These are phyloP conservation scores for Haplotaxodon microlepis DNA, from an alignment of 2,113 vertebrate genomes.

Conservation along the genomic window DNA sequence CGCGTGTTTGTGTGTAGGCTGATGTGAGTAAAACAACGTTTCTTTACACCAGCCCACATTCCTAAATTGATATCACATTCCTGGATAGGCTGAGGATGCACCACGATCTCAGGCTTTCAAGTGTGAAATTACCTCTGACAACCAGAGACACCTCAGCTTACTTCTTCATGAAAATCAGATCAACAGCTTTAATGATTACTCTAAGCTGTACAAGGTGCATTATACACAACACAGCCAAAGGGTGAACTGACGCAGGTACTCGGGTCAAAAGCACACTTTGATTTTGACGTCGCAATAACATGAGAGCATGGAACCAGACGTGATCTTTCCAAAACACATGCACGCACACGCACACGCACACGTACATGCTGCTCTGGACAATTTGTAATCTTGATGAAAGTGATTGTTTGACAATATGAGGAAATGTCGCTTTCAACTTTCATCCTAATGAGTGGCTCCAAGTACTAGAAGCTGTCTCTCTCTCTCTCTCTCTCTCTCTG, in stretches of 20 bases:
- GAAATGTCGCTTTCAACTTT: neutral
- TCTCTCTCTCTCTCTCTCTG: neutral
- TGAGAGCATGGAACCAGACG: neutral
- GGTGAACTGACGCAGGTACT: neutral
- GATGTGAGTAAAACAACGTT: neutral
- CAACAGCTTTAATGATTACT: neutral
- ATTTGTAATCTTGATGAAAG: neutral
- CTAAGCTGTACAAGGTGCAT: neutral
- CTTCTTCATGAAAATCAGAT: neutral
- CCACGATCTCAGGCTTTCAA: slow-evolving; percentile 12
- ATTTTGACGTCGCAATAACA: neutral
- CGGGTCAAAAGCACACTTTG: neutral
- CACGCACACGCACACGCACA: neutral
- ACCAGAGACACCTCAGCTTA: neutral
- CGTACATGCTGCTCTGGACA: neutral
- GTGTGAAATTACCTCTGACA: slow-evolving; percentile 31
- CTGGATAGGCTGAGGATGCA: neutral
- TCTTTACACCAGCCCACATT: slow-evolving; percentile 11
- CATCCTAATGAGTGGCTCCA: neutral
- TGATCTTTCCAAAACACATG: neutral
- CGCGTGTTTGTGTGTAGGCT: neutral
- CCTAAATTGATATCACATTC: slow-evolving; percentile 11
- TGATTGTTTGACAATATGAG: neutral
- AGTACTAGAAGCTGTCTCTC: neutral
- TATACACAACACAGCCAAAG: neutral